A percentile compares a stretch with the other conserved stretches of the same genome.
These are phyloP conservation scores for Herpetotheres cachinnans DNA, from an alignment of 2,113 vertebrate genomes.

Conservation along the genomic window DNA sequence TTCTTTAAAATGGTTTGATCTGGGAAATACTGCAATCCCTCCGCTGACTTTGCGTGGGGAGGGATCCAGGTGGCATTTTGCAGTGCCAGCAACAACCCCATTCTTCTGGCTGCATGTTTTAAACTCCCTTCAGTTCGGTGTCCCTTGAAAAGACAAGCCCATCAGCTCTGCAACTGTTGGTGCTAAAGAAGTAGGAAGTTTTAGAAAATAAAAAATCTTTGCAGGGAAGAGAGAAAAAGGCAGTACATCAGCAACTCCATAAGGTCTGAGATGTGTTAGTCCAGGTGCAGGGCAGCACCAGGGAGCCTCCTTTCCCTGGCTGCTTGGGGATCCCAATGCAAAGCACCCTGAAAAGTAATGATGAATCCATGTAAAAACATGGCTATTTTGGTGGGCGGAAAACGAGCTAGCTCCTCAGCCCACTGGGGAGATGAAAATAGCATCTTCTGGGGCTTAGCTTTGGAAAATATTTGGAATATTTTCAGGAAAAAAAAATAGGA, in stretches of 20 bases:
- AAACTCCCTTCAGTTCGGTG: not conserved
- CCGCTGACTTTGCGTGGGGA: not conserved
- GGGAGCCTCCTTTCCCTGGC: not conserved
- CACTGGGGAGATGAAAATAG: slow-evolving; percentile 17
- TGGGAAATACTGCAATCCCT: not conserved
- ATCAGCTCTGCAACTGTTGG: not conserved
- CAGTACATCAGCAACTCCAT: not conserved
- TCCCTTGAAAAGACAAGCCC: not conserved
- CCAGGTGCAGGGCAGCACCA: not conserved
- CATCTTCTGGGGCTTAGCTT: slow-evolving; percentile 4
- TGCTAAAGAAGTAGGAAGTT: not conserved
- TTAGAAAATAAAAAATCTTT: not conserved
- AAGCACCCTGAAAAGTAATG: not conserved
- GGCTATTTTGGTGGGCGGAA: not conserved
- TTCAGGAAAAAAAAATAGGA: not conserved
- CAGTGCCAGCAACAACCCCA: not conserved
- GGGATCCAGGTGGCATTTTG: slow-evolving; percentile 29
- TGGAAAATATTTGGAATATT: slow-evolving; percentile 48
- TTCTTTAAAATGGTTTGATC: not conserved
- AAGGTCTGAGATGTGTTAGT: not conserved
- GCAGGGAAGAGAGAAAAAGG: not conserved
- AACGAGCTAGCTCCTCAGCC: not conserved
- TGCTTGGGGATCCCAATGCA: not conserved
- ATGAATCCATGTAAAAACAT: not conserved
- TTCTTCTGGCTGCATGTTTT: not conserved